Percentiles rank a stretch among this genome's conserved stretches.
Evolutionary conservation across 1,140 invertebrate genomes (phyloP).

Genomic region (Apolygus lucorum): DNA sequence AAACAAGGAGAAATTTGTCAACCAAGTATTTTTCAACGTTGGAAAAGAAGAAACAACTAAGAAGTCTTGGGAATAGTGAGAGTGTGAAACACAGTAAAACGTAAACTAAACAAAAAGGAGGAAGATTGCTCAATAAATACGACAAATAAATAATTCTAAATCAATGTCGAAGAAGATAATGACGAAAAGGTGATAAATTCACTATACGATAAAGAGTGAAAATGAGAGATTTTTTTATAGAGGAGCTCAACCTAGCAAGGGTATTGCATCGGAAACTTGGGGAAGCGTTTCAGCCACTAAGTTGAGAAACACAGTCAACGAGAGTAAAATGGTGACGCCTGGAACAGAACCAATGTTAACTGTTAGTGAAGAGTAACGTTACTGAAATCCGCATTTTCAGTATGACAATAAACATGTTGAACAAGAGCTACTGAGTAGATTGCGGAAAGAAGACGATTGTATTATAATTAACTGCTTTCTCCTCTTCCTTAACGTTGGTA

Average conservation of each 20-base stretch:
- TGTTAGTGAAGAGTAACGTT: conserved; percentile 14
- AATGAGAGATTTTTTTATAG: conserved; percentile 19
- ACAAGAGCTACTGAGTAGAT: too few species aligned
- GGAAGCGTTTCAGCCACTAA: conserved; percentile 88
- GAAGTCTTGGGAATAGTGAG: too few species aligned
- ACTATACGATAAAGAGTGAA: conserved; percentile 24
- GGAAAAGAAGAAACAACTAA: too few species aligned
- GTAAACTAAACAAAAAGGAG: neutral
- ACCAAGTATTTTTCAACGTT: too few species aligned
- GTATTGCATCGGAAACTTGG: conserved; percentile 79
- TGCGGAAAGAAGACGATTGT: too few species aligned
- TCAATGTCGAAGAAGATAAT: neutral
- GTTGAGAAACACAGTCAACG: conserved; percentile 95
- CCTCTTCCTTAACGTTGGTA: too few species aligned
- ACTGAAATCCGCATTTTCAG: too few species aligned
- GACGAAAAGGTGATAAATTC: conserved; percentile 6
- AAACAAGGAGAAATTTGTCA: too few species aligned
- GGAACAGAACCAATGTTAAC: conserved; percentile 36
- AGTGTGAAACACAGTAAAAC: conserved; percentile 5
- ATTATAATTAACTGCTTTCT: too few species aligned
- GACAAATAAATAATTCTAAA: neutral
- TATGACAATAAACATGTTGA: too few species aligned
- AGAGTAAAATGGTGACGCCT: conserved; percentile 98
- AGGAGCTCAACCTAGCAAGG: conserved; percentile 46
- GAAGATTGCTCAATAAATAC: neutral